Evolutionary conservation across 2,113 vertebrate species (phyloP).

Genomic region (Diphyllodes magnificus): DNA sequence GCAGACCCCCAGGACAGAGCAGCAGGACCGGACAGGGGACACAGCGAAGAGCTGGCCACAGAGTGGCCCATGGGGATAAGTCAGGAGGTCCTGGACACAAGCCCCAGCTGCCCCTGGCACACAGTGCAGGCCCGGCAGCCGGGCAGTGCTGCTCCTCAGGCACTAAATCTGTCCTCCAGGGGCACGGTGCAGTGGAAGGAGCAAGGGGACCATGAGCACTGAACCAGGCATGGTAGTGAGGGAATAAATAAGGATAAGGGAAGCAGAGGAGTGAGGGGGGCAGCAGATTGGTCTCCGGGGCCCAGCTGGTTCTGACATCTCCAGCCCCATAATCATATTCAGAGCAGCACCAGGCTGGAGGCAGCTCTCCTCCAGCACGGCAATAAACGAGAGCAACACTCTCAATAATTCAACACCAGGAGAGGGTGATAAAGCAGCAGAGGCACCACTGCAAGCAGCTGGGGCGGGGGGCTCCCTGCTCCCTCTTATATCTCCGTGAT

Average conservation of each 20-base stretch:
- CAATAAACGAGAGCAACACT: conserved; percentile 42
- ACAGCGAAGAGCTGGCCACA: fast-evolving
- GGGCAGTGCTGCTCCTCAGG: background rate
- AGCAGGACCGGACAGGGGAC: fast-evolving
- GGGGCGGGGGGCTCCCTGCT: background rate
- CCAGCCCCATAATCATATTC: background rate
- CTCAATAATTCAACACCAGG: conserved; percentile 59
- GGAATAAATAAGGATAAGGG: background rate
- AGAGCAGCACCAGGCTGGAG: background rate
- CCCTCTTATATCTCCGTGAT: background rate
- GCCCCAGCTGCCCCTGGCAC: fast-evolving
- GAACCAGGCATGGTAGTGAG: background rate
- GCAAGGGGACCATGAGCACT: background rate
- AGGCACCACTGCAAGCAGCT: background rate
- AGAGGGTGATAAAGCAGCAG: conserved; percentile 19
- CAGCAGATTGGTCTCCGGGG: background rate
- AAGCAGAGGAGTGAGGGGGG: background rate
- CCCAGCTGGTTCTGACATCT: background rate
- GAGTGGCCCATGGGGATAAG: background rate
- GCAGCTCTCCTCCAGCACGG: conserved; percentile 1
- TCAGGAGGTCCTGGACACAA: background rate
- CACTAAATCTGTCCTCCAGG: background rate
- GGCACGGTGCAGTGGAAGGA: background rate
- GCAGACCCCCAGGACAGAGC: fast-evolving
- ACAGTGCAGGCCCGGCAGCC: fast-evolving